Evolutionary conservation across 2,113 vertebrate genomes (phyloP).

Genomic region (Marmota flaviventris): DNA sequence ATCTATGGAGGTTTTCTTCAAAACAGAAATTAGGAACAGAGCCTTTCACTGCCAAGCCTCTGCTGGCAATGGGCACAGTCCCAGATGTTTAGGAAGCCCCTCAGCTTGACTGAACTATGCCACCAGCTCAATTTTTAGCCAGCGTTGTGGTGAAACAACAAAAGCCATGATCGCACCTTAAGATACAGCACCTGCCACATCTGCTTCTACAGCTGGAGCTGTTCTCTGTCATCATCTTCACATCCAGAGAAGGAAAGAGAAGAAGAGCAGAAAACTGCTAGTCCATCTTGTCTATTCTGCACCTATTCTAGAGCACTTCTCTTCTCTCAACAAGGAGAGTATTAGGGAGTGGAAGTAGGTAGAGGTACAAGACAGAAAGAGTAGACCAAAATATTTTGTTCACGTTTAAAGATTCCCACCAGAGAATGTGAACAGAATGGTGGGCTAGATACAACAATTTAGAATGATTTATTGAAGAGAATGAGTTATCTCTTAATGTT

Average conservation of each 20-base stretch:
- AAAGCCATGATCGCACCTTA: not conserved
- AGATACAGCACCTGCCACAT: not conserved
- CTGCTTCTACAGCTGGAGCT: not conserved
- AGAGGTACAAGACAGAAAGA: not conserved
- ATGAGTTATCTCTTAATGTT: not conserved
- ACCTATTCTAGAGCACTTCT: not conserved
- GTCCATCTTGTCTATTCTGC: accelerated
- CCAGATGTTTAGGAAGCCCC: constrained; percentile 66
- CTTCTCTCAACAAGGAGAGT: not conserved
- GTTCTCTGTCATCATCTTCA: not conserved
- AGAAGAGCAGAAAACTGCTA: not conserved
- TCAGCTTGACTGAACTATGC: not conserved
- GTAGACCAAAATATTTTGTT: not conserved
- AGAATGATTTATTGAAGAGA: not conserved
- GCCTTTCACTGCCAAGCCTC: constrained; percentile 1
- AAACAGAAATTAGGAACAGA: constrained; percentile 34
- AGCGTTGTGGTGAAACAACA: not conserved
- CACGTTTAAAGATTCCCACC: not conserved
- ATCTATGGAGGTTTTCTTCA: constrained; percentile 64
- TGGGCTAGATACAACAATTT: not conserved
- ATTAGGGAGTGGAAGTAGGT: not conserved
- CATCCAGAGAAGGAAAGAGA: not conserved
- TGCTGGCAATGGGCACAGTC: constrained; percentile 15
- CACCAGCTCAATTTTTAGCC: constrained; percentile 25
- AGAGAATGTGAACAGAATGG: not conserved